Evolutionary conservation across 2,113 vertebrate species (phyloP).

Genomic region (Ellobius talpinus): DNA sequence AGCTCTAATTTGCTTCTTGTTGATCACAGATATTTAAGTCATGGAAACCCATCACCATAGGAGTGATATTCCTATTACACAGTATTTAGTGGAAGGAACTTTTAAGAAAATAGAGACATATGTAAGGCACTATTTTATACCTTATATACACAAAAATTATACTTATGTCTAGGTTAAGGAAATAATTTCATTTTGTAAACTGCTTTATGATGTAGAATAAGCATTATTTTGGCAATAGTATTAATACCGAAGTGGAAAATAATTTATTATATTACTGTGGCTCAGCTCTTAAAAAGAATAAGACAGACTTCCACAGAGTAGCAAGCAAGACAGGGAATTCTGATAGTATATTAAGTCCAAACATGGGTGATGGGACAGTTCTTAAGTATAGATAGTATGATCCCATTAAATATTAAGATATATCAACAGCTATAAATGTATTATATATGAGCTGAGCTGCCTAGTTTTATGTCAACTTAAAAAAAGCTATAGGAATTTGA

Average conservation of each 20-base stretch:
- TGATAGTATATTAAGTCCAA: neutral
- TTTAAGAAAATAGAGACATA: neutral
- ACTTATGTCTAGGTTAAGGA: neutral
- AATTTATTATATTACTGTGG: neutral
- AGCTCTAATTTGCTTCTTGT: neutral
- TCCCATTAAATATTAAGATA: neutral
- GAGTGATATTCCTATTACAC: neutral
- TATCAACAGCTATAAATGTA: neutral
- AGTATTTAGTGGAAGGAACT: neutral
- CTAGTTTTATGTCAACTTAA: neutral
- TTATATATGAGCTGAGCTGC: neutral
- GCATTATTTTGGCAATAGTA: neutral
- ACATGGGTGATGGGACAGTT: neutral
- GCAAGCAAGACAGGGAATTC: neutral
- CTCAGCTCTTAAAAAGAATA: neutral
- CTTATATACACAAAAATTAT: constrained; percentile 3
- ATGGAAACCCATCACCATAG: neutral
- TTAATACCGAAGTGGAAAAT: neutral
- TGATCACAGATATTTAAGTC: neutral
- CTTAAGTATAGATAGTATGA: neutral
- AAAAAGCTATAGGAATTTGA: neutral
- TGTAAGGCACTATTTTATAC: neutral
- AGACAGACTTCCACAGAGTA: neutral
- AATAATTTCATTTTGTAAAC: neutral
- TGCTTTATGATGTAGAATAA: neutral